Evolutionary conservation across 2,113 vertebrate species (phyloP).

Genomic region (Saccopteryx bilineata): DNA sequence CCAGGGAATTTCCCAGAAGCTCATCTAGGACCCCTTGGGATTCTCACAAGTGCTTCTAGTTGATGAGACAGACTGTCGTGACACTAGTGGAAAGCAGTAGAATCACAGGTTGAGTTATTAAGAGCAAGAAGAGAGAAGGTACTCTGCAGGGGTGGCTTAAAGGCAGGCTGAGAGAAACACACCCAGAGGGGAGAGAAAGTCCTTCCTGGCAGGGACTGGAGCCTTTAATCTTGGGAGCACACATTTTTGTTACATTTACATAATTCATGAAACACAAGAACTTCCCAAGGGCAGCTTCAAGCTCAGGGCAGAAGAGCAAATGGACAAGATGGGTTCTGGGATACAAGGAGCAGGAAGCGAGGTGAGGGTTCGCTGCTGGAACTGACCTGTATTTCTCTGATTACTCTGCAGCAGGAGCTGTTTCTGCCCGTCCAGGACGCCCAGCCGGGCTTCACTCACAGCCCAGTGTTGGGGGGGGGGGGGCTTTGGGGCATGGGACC

Average conservation of each 20-base stretch:
- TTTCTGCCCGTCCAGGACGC: slow-evolving; percentile 6
- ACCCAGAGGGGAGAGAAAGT: background rate
- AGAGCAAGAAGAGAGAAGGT: background rate
- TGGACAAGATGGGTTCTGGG: slow-evolving; percentile 67
- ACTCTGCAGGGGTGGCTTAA: background rate
- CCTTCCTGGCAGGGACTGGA: background rate
- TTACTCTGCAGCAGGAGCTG: background rate
- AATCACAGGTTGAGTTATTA: background rate
- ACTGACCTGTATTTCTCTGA: slow-evolving; percentile 56
- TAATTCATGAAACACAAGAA: slow-evolving; percentile 67
- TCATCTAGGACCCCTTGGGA: background rate
- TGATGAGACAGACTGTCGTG: background rate
- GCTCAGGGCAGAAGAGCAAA: slow-evolving; percentile 75
- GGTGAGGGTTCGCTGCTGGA: background rate
- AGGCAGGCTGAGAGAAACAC: background rate
- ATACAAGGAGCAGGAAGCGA: background rate
- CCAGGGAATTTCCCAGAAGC: background rate
- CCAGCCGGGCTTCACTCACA: background rate
- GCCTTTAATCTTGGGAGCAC: slow-evolving; percentile 33
- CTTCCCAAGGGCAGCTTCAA: slow-evolving; percentile 23
- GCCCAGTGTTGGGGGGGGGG: no score
- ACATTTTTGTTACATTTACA: slow-evolving; percentile 74
- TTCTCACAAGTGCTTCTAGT: background rate
- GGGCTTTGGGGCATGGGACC: background rate
- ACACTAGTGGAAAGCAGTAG: background rate